Conservation (phyloP, 2,888 invertebrate genomes). For the Ceratothoa steindachneri region DNA sequence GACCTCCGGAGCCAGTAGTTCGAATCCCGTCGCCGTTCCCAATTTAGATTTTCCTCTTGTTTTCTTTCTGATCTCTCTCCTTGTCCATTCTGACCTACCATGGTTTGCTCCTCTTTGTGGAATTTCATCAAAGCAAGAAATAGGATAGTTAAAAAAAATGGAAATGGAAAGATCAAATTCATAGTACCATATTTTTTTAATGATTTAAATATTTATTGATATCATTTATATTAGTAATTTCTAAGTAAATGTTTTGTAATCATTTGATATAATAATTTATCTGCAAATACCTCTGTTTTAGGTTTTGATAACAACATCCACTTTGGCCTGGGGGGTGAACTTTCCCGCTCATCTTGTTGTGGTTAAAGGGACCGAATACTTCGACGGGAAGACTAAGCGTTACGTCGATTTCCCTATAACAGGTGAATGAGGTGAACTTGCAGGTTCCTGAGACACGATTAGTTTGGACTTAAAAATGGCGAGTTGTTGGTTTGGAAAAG, state of each 20-base stretch:
- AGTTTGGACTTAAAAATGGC: no score
- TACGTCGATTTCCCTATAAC: conserved; percentile 99
- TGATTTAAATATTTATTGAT: not conserved
- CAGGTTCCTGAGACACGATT: no score
- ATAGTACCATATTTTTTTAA: not conserved
- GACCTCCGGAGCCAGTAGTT: no score
- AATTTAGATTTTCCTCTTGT: no score
- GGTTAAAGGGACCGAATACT: conserved; percentile 99
- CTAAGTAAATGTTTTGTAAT: not conserved
- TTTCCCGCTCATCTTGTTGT: conserved; percentile 96
- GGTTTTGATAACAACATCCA: conserved; percentile 92
- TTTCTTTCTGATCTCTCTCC: no score
- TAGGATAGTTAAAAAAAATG: no score
- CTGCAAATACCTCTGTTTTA: conserved; percentile 51
- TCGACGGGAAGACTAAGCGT: conserved; percentile 89
- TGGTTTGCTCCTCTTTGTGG: no score
- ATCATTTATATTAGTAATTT: not conserved
- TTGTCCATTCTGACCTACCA: no score
- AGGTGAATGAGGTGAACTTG: no score
- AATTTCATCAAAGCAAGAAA: no score
- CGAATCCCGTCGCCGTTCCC: no score
- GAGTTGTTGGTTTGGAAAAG: no score
- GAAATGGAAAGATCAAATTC: not conserved
- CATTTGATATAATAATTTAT: not conserved
- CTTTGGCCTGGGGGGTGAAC: conserved; percentile 98